Conservation (phyloP, 2,888 invertebrate genomes). For the Rhingia campestris region DNA sequence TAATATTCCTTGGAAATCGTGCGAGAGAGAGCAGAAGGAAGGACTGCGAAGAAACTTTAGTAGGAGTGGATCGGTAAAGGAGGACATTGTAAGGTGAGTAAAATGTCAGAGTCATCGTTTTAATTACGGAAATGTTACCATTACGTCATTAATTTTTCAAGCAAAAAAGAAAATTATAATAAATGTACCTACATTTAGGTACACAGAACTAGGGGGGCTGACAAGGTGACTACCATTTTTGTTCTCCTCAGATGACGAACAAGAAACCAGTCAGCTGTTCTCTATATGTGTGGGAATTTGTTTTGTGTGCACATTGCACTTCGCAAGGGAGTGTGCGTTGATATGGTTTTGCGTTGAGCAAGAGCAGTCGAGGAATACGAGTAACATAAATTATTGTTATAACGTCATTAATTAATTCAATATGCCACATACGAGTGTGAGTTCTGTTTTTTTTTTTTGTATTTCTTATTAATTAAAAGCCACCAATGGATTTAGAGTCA, state of each 20-base stretch:
- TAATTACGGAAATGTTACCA: slow-evolving; percentile 7
- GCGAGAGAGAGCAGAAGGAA: slow-evolving; percentile 1
- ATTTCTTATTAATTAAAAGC: background rate
- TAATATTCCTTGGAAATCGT: slow-evolving; percentile 13
- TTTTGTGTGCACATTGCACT: slow-evolving; percentile 31
- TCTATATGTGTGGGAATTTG: slow-evolving; percentile 33
- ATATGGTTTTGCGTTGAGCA: background rate
- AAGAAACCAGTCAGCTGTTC: slow-evolving; percentile 68
- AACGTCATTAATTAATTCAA: slow-evolving; percentile 28
- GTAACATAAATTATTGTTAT: background rate
- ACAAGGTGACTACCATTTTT: slow-evolving; percentile 4
- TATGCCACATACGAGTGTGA: background rate
- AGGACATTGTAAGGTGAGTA: slow-evolving; percentile 40
- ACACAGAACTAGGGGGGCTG: background rate
- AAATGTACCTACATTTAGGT: background rate
- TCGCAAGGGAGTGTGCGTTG: background rate
- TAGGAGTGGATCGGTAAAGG: slow-evolving; percentile 14
- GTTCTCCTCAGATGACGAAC: slow-evolving; percentile 37
- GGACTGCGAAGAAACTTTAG: background rate
- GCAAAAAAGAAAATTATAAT: background rate
- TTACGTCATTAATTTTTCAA: slow-evolving; percentile 46
- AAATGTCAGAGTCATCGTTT: background rate
- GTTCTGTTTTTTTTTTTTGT: slow-evolving; percentile 12
- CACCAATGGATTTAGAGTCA: background rate
- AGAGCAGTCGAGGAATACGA: no score